Conservation (phyloP, 2,888 invertebrate genomes). For the Chouioia cunea region DNA sequence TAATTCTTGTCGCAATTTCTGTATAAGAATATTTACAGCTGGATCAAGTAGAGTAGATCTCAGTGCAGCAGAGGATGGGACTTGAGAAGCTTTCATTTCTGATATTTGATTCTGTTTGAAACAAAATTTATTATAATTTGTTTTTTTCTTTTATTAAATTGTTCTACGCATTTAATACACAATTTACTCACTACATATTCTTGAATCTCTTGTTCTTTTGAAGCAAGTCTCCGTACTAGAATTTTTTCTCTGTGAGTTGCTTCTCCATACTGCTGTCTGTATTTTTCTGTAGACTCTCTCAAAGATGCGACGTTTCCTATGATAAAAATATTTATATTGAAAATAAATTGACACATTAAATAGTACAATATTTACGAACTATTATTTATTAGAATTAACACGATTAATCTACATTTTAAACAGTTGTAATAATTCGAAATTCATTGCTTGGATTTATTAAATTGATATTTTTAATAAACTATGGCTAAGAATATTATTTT, state of each 20-base stretch:
- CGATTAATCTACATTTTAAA: background rate
- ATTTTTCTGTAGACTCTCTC: conserved; percentile 83
- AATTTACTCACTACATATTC: conserved; percentile 88
- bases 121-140: conserved; percentile 24
- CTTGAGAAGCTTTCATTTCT: conserved; percentile 91
- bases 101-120: conserved; percentile 87
- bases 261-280: conserved; percentile 86
- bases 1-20: conserved; percentile 90
- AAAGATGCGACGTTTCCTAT: conserved; percentile 79
- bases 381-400: background rate
- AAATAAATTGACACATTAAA: background rate
- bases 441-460: background rate
- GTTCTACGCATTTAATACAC: conserved; percentile 4
- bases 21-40: conserved; percentile 93
- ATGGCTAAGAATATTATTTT: background rate
- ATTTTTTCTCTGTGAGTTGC: conserved; percentile 92
- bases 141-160: conserved; percentile 13
- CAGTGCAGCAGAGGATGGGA: conserved; percentile 80
- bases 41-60: conserved; percentile 92
- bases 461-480: background rate
- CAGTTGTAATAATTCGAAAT: no score
- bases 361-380: conserved; percentile 13
- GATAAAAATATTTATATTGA: conserved; percentile 57
- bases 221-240: conserved; percentile 89
- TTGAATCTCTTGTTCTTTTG: conserved; percentile 97